Evolutionary conservation across 2,113 vertebrate genomes (phyloP).

Genomic region (Callaeas wilsoni): DNA sequence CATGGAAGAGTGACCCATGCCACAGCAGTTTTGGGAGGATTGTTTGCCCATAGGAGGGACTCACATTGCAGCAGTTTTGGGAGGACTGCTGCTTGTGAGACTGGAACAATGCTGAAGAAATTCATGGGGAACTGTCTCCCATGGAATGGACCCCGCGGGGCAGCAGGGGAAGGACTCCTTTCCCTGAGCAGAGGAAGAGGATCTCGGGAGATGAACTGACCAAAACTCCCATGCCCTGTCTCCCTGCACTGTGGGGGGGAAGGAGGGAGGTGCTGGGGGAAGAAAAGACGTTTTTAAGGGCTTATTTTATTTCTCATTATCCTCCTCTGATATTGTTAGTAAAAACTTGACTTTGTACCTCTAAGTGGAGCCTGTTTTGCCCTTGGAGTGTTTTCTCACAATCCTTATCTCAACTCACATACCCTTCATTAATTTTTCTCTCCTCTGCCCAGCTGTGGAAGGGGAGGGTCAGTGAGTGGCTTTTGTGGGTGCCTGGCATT

Average conservation of each 20-base stretch:
- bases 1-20: background rate
- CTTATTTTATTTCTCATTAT: background rate
- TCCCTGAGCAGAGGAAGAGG: background rate
- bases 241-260: too few relatives aligned
- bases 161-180: too few relatives aligned
- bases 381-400: background rate
- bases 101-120: background rate
- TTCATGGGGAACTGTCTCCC: background rate
- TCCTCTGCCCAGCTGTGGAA: background rate
- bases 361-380: background rate
- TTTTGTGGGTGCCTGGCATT: background rate
- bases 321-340: background rate
- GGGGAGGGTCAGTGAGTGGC: background rate
- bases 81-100: background rate
- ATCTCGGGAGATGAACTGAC: background rate
- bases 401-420: too few relatives aligned
- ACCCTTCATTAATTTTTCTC: background rate
- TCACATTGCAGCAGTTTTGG: background rate
- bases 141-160: background rate
- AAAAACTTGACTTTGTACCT: background rate
- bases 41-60: background rate
- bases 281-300: background rate
- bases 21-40: background rate
- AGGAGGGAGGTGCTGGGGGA: background rate
- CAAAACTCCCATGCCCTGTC: background rate